Base-by-base conservation (phyloP, 2,113 vertebrate genomes). In the Lathamus discolor region DNA sequence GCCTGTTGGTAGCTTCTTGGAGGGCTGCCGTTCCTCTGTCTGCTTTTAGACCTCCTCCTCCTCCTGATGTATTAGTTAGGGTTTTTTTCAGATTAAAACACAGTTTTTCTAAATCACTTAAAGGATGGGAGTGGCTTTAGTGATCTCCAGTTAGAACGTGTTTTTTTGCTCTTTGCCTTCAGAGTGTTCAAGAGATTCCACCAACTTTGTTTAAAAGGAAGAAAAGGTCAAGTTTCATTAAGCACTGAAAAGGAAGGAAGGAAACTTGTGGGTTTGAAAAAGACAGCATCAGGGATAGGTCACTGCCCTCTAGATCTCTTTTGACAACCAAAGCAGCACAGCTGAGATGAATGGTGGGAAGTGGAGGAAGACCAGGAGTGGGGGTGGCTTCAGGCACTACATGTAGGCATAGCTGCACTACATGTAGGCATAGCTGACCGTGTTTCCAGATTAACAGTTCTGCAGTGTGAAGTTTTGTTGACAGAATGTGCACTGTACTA, bases 91-190 rank as follows among this genome's bases (percentile, higher is more conserved):
- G 15, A 29, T 82, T 86, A 79, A 88, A 22, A 6, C 3, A 12
- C 17, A 24, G 4, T 41, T 81, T 88, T 59, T 63, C 12, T 61
- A n/a, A 49, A 24, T 48, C 4, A 23, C 3, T 64, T 83, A 37
- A 73, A 63, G 24, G 6, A 18, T 48, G 33, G 31, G 11, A 1
- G 9, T 12, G 3, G 10, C 41, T 52, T 69, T 41, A 61, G 35
- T n/a, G 13, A 11, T 37, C 31, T 80, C 31, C 5, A 31, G 7
- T 33, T 63, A 68, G 48, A 55, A 43, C 5, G 13, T 0, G 0
- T 1, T 29, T 57, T 63, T 77, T 87, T 63, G 2, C 10, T 43
- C 13, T 63, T 81, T 76, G 41, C 8, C 52, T 87, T 68, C 48
- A 18, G 13, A 17, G 5, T 14, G 2, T 83, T 93, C 31, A 44